A percentile compares a stretch with the other conserved stretches of the same genome.
Evolutionary conservation across 2,113 vertebrate species (phyloP).

Genomic region (Petromus typicus): DNA sequence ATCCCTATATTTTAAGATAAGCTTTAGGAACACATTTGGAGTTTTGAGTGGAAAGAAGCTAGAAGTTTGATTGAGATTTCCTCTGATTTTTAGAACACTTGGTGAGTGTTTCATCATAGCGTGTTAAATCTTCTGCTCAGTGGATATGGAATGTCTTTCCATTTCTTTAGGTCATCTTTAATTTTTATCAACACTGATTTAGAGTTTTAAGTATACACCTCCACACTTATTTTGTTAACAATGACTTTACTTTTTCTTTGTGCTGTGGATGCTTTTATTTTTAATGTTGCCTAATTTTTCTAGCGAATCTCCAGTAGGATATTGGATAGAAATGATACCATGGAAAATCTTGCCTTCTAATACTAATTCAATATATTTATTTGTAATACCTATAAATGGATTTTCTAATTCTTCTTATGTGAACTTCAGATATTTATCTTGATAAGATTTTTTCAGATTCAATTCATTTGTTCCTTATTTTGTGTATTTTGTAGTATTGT

Average conservation of each 20-base stretch:
- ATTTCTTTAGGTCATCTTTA: not conserved
- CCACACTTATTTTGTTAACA: not conserved
- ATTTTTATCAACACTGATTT: conserved; percentile 43
- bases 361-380: not conserved
- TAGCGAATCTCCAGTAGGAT: not conserved
- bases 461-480: not conserved
- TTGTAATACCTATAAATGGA: not conserved
- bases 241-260: not conserved
- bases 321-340: not conserved
- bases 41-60: not conserved
- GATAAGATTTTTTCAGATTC: not conserved
- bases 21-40: not conserved
- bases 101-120: not conserved
- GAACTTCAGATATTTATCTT: not conserved
- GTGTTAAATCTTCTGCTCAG: not conserved
- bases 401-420: not conserved
- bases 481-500: not conserved
- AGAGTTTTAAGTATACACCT: not conserved
- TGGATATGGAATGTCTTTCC: not conserved
- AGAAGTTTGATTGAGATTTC: not conserved
- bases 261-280: not conserved
- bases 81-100: not conserved
- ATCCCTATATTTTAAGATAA: not conserved
- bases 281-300: not conserved
- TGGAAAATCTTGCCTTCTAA: not conserved